A percentile compares a stretch with the other conserved stretches of the same genome.
Conservation (phyloP, 2,113 vertebrate genomes). For the Puffinus mauretanicus region DNA sequence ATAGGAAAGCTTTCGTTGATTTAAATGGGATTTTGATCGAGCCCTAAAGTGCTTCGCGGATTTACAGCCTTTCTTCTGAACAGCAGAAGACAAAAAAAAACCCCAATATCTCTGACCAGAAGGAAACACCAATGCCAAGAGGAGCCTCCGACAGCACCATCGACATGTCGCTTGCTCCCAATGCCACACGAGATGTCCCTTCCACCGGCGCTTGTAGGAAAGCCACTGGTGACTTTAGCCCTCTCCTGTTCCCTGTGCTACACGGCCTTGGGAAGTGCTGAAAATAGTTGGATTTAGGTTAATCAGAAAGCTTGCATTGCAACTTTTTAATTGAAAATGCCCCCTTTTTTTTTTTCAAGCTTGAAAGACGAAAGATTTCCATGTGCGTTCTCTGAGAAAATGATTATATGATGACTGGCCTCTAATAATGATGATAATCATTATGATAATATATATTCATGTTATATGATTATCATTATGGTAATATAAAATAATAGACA, state of each 20-base stretch:
- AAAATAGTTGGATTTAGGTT: not conserved
- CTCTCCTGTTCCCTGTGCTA: not conserved
- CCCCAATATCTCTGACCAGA: not conserved
- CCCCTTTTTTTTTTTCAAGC: too few species aligned
- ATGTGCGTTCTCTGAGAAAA: not conserved
- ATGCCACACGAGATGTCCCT: not conserved
- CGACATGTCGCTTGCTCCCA: not conserved
- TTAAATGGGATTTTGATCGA: not conserved
- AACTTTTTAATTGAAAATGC: not conserved
- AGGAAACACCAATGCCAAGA: not conserved
- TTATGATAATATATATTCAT: not conserved
- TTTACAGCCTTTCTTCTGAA: not conserved
- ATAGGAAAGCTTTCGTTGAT: not conserved
- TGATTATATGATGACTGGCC: too few species aligned
- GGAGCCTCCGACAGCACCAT: accelerated
- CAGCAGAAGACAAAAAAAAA: not conserved
- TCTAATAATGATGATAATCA: not conserved
- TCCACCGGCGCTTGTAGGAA: not conserved
- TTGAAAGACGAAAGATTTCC: not conserved
- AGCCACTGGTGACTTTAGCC: not conserved
- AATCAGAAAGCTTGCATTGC: not conserved
- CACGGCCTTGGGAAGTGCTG: not conserved
- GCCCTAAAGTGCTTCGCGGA: not conserved
- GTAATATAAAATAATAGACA: not conserved
- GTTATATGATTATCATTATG: too few species aligned